Evolutionary conservation across 2,113 vertebrate genomes (phyloP).

Genomic region (Pogona vitticeps): DNA sequence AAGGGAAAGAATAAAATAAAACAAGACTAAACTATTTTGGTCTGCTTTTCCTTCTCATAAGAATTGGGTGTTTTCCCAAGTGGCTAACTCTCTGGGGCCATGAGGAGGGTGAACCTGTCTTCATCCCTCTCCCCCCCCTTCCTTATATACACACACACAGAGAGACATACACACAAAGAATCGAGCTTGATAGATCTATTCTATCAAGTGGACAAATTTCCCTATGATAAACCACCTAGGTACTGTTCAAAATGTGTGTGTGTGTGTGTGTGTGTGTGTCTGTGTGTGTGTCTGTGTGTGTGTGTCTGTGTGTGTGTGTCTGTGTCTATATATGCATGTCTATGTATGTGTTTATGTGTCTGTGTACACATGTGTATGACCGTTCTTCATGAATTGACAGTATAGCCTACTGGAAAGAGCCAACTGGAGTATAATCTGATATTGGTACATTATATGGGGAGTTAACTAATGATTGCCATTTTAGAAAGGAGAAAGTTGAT

Average conservation of each 20-base stretch:
- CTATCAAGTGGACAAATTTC: slow-evolving; percentile 37
- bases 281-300: too few relatives aligned
- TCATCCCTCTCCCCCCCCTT: too few relatives aligned
- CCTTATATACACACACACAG: background rate
- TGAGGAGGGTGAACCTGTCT: slow-evolving; percentile 66
- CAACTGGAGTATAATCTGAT: background rate
- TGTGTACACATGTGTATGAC: background rate
- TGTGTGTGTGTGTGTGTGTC: background rate
- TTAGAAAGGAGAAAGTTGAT: background rate
- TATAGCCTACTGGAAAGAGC: rapidly evolving
- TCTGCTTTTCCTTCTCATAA: slow-evolving; percentile 74
- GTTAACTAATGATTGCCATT: background rate
- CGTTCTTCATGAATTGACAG: slow-evolving; percentile 12
- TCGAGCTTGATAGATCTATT: background rate
- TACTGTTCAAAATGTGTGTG: background rate
- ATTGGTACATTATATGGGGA: background rate
- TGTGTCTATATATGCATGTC: too few relatives aligned
- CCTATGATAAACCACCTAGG: rapidly evolving
- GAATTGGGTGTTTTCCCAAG: slow-evolving; percentile 76
- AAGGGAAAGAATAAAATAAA: slow-evolving; percentile 46
- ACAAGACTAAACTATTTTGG: slow-evolving; percentile 77
- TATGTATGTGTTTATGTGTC: background rate
- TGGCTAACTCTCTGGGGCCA: slow-evolving; percentile 54
- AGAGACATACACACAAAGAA: too few relatives aligned
- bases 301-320: too few relatives aligned